Percentiles rank a stretch among this genome's conserved stretches.
phyloP scores from a whole-genome alignment of 1,140 invertebrate species.

The Mylabris phalerata region DNA sequence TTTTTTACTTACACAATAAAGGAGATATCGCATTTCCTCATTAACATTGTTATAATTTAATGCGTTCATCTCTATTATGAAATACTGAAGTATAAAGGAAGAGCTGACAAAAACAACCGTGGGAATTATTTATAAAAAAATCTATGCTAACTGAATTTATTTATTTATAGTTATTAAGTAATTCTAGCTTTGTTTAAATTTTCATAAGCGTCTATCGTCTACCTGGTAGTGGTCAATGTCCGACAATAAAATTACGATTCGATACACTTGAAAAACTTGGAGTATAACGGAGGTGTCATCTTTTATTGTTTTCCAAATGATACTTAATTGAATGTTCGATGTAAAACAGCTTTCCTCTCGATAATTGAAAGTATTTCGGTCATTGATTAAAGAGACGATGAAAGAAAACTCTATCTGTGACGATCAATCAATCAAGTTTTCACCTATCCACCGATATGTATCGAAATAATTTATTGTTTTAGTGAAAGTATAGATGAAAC shows the following conservation, averaged over 20 bases:
- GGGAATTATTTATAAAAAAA: slow-evolving; percentile 5
- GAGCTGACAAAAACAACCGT: neutral
- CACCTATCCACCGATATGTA: no score
- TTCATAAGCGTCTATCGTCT: no score
- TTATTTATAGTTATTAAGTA: no score
- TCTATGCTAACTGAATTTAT: no score
- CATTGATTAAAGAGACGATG: no score
- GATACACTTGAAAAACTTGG: slow-evolving; percentile 13
- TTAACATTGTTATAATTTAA: slow-evolving; percentile 11
- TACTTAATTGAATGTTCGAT: no score
- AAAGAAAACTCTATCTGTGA: no score
- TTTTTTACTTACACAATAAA: slow-evolving; percentile 6
- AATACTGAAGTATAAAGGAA: neutral
- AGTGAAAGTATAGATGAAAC: slow-evolving; percentile 9
- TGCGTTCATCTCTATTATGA: slow-evolving; percentile 2
- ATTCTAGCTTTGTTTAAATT: no score
- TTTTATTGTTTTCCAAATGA: no score
- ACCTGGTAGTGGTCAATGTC: slow-evolving; percentile 19
- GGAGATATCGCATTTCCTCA: slow-evolving; percentile 6
- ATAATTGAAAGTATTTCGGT: no score
- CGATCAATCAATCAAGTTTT: no score
- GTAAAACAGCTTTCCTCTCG: no score
- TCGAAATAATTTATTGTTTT: neutral
- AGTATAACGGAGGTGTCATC: slow-evolving; percentile 3
- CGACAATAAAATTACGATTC: slow-evolving; percentile 15